These are phyloP conservation scores for Acleris sparsana DNA, from an alignment of 2,888 invertebrate genomes.

Conservation along the genomic window DNA sequence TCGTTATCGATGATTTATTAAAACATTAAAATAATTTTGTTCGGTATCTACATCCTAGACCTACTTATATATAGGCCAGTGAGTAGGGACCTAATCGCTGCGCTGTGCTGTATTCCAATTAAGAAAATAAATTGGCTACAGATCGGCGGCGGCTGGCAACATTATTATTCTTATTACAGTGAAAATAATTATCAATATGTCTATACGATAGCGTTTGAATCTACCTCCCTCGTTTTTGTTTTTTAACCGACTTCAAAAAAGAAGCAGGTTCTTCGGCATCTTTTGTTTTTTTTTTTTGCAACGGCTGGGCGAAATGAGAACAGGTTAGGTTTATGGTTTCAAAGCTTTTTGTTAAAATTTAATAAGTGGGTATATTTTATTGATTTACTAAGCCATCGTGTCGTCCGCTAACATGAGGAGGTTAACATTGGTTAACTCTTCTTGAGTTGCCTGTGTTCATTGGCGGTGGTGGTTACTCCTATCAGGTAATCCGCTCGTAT, in stretches of 20 bases:
- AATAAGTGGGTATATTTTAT: no score
- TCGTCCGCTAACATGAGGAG: no score
- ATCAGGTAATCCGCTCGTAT: no score
- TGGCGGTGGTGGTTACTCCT: no score
- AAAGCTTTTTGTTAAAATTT: background rate
- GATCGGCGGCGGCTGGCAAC: conserved; percentile 16
- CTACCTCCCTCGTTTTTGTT: background rate
- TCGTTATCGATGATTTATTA: conserved; percentile 8
- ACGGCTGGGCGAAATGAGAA: no score
- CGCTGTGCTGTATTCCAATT: conserved; percentile 23
- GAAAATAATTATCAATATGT: conserved; percentile 15
- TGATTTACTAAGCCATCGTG: no score
- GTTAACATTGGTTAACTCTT: no score
- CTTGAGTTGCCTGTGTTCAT: no score
- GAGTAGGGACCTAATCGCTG: conserved; percentile 22
- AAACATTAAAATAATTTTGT: conserved; percentile 19
- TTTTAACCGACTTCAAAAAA: background rate
- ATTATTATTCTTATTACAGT: conserved; percentile 25
- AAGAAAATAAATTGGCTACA: conserved; percentile 34
- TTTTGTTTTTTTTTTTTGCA: no score
- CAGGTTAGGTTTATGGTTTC: background rate
- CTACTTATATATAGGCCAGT: conserved; percentile 30
- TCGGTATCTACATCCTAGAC: conserved; percentile 31
- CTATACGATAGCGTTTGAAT: conserved; percentile 4
- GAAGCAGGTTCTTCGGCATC: no score